Percentiles rank a stretch among this genome's conserved stretches.
Evolutionary conservation across 35 echinoderm and acorn worm species (phyloP).

Genomic region (Strongylocentrotus purpuratus): DNA sequence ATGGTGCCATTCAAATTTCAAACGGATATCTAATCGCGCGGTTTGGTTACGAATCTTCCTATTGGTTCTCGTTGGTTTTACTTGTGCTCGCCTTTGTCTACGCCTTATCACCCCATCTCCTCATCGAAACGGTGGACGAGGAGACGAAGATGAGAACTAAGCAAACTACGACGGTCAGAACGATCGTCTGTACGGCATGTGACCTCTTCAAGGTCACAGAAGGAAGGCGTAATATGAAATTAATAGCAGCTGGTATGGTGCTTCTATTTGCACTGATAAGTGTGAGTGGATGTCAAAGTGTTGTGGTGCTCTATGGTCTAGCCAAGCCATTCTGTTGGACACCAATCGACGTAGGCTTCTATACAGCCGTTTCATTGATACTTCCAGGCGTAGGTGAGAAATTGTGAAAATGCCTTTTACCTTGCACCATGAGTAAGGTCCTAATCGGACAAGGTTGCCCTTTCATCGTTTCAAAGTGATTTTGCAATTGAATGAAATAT

Average conservation of each 20-base stretch:
- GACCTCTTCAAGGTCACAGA: constrained; percentile 44
- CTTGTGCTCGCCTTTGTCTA: constrained; percentile 41
- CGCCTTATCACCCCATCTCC: constrained; percentile 28
- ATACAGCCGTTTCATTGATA: constrained; percentile 53
- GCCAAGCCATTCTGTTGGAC: constrained; percentile 67
- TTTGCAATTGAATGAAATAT: too few relatives aligned
- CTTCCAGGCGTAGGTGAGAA: constrained; percentile 55
- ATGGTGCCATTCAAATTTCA: constrained; percentile 44
- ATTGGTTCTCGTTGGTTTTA: constrained; percentile 51
- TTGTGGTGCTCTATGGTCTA: constrained; percentile 53
- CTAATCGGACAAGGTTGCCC: too few relatives aligned
- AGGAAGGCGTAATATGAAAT: constrained; percentile 48
- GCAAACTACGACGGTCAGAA: constrained; percentile 5
- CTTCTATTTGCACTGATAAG: constrained; percentile 51
- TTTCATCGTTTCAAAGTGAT: too few relatives aligned
- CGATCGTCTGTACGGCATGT: constrained; percentile 52
- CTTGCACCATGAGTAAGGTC: too few relatives aligned
- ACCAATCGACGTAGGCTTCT: constrained; percentile 48
- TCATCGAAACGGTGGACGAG: constrained; percentile 64
- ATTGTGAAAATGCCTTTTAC: background rate
- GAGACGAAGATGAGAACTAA: background rate
- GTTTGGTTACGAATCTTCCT: constrained; percentile 53
- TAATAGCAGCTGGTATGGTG: constrained; percentile 48
- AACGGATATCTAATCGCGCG: constrained; percentile 54
- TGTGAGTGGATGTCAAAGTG: background rate